Conservation (phyloP, 2,797 vertebrate species). For the Peromyscus melanophrys region DNA sequence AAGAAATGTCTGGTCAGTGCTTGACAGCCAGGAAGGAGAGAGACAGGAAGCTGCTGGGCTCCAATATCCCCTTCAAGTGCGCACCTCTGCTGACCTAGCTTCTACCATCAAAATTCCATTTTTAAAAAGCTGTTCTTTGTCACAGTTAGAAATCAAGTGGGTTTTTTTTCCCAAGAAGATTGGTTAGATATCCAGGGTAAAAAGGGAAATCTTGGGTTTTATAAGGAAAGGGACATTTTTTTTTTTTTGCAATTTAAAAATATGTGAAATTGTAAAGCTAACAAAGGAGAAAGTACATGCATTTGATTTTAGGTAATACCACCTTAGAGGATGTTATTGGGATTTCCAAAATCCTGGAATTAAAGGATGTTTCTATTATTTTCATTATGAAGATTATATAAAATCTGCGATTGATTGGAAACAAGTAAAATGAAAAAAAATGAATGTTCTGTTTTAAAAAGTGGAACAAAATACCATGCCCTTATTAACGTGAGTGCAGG, state of each 20-base stretch:
- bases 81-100: not conserved
- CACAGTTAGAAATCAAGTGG: constrained; percentile 80
- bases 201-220: constrained; percentile 79
- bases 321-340: constrained; percentile 61
- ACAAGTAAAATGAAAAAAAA: constrained; percentile 57
- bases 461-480: constrained; percentile 55
- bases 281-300: constrained; percentile 77
- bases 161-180: constrained; percentile 67
- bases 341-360: constrained; percentile 86
- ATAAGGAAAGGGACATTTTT: constrained; percentile 57
- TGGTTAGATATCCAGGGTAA: constrained; percentile 71
- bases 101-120: no score
- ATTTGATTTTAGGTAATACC: constrained; percentile 84
- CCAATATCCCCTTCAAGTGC: not conserved
- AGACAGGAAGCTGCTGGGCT: not conserved
- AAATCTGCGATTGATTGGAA: constrained; percentile 79
- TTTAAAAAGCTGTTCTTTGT: constrained; percentile 63
- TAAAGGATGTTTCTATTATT: constrained; percentile 87
- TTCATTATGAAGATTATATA: constrained; percentile 85
- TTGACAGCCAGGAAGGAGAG: not conserved
- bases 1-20: not conserved
- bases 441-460: constrained; percentile 61
- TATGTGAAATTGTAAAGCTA: constrained; percentile 74
- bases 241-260: constrained; percentile 70
- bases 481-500: not conserved